A percentile compares a stretch with the other conserved stretches of the same genome.
Conservation (phyloP, 2,113 vertebrate genomes). For the Silurus glanis region DNA sequence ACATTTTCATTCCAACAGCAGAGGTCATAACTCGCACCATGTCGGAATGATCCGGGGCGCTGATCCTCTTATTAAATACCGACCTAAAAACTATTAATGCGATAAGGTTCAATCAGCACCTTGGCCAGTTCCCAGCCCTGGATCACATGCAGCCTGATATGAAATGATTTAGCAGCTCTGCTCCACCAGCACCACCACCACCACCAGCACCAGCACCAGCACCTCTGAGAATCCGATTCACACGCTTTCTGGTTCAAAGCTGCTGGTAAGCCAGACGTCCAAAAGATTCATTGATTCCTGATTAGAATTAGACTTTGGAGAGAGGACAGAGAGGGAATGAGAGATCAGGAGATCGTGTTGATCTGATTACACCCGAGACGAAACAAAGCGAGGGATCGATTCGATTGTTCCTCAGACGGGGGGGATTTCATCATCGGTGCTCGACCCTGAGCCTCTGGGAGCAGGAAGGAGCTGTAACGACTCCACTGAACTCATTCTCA, state of each 20-base stretch:
- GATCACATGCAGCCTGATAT: neutral
- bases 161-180: neutral
- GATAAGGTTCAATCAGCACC: neutral
- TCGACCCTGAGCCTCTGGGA: slow-evolving; percentile 5
- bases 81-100: neutral
- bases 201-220: too few species aligned
- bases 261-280: slow-evolving; percentile 6
- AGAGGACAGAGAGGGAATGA: slow-evolving; percentile 6
- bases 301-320: slow-evolving; percentile 24
- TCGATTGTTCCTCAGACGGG: slow-evolving; percentile 36
- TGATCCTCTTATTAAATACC: neutral
- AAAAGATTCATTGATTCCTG: slow-evolving; percentile 32
- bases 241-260: neutral
- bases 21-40: neutral
- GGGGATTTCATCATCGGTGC: slow-evolving; percentile 43
- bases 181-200: too few species aligned
- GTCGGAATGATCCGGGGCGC: neutral
- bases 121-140: slow-evolving; percentile 8
- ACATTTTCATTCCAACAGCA: neutral
- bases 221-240: slow-evolving; percentile 14
- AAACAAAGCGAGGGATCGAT: slow-evolving; percentile 50
- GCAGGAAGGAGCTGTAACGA: slow-evolving; percentile 7
- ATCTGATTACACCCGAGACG: slow-evolving; percentile 44
- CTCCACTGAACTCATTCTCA: neutral
- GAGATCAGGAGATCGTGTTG: neutral